phyloP scores from a whole-genome alignment of 2,797 vertebrate species.

The Falco columbarius region DNA sequence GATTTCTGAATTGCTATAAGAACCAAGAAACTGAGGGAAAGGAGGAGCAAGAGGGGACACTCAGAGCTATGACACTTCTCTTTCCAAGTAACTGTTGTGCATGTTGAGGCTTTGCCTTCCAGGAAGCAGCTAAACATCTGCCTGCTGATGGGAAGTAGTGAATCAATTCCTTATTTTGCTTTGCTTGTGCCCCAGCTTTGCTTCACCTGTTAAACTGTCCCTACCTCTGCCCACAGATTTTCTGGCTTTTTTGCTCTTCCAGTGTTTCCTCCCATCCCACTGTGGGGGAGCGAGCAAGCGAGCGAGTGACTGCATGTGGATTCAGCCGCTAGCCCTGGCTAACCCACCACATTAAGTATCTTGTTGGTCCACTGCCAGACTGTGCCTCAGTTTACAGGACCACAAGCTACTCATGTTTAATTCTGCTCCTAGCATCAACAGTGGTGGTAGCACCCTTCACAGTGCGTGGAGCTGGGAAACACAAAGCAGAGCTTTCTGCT shows the following conservation, averaged over 20 bases:
- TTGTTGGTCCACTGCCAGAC: not conserved
- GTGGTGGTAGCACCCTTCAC: not conserved
- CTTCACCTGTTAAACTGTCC: not conserved
- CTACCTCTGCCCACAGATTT: not conserved
- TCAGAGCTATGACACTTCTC: not conserved
- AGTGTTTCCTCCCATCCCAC: not conserved
- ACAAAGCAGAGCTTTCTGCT: not conserved
- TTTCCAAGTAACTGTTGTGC: not conserved
- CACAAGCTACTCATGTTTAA: not conserved
- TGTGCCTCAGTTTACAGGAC: not conserved
- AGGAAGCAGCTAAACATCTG: no score
- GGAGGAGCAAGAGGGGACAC: not conserved
- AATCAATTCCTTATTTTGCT: not conserved
- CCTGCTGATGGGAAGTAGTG: not conserved
- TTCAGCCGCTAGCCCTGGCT: not conserved
- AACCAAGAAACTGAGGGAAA: not conserved
- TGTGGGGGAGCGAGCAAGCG: not conserved
- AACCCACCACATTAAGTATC: not conserved
- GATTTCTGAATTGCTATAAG: not conserved
- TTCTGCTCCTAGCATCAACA: not conserved
- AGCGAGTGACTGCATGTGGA: not conserved
- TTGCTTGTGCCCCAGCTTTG: not conserved
- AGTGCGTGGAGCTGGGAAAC: not conserved
- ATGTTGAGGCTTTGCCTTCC: not conserved
- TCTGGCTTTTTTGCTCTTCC: not conserved